Base-by-base conservation (phyloP, 2,888 invertebrate species). In the Oscheius sp. region DNA sequence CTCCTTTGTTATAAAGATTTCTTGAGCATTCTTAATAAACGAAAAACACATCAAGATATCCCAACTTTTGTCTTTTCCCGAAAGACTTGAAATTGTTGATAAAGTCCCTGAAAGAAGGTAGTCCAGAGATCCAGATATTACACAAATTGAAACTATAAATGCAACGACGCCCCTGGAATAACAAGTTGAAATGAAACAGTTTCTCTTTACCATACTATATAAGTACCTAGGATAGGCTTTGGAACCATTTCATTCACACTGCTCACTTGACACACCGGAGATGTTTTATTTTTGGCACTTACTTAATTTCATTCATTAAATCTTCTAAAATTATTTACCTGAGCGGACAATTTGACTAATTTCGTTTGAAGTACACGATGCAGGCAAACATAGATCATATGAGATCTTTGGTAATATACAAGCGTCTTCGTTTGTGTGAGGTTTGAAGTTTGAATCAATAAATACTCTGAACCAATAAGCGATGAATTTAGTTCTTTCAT, bases 31-130 rank as follows among this genome's bases (percentile, higher is more conserved):
- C n/a, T 71, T 65, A 71, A 76, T 71, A 31, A 78, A 63, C 23
- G 79, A 78, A 65, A 79, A 79, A 3, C 76, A 39, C 58, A 70
- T 70, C 50, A 76, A 65, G 1, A 73, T n/a, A 27, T 68, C 72
- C 72, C 70, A 72, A 20, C 52, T 31, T 2, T 27, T 1, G 15
- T 50, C 50, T 10, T 10, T 27, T n/a, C 10, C 45, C 33, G 37
- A 45, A 50, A 52, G n/a, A n/a, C n/a, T n/a, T 17, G 63, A 25
- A n/a, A 3, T 10, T n/a, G 27, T 2, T 2, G 3, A 1, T 45
- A 25, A 12, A 42, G 1, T 15, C 15, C 29, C 10, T 23, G 31
- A 20, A 45, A 17, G 3, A 45, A 42, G 17, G 20, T 48, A 45
- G 63, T 63, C 63, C 10, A 46, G 12, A 10, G 46, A n/a, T n/a